These are phyloP conservation scores for Iguana delicatissima DNA, from an alignment of 2,797 vertebrate genomes.

Conservation along the genomic window DNA sequence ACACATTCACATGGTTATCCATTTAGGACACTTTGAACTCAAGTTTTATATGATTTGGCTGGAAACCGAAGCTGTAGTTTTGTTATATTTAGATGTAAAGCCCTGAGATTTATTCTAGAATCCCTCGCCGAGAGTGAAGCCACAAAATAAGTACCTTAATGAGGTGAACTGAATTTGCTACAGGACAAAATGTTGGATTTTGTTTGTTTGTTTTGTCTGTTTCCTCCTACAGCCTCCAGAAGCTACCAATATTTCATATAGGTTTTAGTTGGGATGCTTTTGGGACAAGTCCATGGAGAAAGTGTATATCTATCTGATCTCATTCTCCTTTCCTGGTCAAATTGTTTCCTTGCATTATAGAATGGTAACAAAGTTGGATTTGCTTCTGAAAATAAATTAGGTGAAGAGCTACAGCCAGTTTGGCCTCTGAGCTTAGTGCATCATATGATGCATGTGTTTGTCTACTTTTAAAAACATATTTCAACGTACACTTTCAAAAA, in stretches of 20 bases:
- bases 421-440: neutral
- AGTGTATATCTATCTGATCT: neutral
- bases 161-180: neutral
- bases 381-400: neutral
- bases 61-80: neutral
- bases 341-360: neutral
- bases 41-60: neutral
- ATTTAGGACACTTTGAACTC: neutral
- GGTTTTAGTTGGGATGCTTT: neutral
- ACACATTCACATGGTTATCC: neutral
- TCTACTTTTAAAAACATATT: neutral
- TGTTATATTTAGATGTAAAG: neutral
- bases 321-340: neutral
- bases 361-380: neutral
- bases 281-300: neutral
- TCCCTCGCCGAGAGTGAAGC: neutral
- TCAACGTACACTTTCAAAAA: neutral
- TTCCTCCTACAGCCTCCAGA: no score
- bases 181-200: neutral
- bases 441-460: neutral
- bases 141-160: neutral
- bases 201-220: neutral
- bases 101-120: neutral
- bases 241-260: neutral
- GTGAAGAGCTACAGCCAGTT: neutral